Evolutionary conservation across 2,888 invertebrate species (phyloP).

Genomic region (Teleiodes luculella): DNA sequence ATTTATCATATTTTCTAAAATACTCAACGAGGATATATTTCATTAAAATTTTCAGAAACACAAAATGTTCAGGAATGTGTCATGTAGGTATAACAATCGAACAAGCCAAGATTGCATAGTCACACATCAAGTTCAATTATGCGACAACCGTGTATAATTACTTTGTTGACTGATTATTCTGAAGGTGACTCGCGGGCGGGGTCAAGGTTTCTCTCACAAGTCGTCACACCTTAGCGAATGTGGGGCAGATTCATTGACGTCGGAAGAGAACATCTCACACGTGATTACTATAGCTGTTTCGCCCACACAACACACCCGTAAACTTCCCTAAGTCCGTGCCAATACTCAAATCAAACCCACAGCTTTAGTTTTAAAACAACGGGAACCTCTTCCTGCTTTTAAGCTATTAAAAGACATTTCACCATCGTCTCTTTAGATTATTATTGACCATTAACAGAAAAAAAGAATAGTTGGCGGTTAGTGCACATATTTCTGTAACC

Average conservation of each 20-base stretch:
- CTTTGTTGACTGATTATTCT: not conserved
- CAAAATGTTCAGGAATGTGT: not conserved
- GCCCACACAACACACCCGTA: not conserved
- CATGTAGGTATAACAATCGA: not conserved
- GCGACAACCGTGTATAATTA: conserved; percentile 1
- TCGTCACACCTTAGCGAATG: not conserved
- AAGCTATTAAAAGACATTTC: too few species aligned
- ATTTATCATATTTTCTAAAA: too few species aligned
- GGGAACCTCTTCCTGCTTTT: not conserved
- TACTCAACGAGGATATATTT: too few species aligned
- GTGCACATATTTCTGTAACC: too few species aligned
- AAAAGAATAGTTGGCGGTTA: too few species aligned
- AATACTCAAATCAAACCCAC: not conserved
- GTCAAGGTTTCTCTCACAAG: conserved; percentile 1
- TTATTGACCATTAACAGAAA: too few species aligned
- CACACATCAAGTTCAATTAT: not conserved
- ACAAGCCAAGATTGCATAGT: not conserved
- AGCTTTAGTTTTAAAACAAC: not conserved
- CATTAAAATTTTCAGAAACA: too few species aligned
- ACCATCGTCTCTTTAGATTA: too few species aligned
- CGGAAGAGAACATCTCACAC: not conserved
- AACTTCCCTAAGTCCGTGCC: not conserved
- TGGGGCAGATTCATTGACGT: not conserved
- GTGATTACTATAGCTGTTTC: not conserved
- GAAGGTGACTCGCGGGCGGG: conserved; percentile 1